Evolutionary conservation across 2,888 invertebrate species (phyloP).

Genomic region (Dexiosoma caninum): DNA sequence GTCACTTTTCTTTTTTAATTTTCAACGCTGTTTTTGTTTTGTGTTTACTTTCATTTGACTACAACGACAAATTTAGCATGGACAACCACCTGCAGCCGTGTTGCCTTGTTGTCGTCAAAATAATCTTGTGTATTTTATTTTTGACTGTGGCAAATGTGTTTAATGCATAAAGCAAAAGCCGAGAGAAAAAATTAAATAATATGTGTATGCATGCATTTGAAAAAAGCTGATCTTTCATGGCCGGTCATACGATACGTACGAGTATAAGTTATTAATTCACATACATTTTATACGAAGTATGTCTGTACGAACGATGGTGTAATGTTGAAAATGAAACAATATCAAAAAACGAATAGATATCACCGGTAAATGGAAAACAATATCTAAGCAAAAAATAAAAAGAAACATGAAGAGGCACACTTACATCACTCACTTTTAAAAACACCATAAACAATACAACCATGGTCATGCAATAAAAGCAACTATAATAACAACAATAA

Average conservation of each 20-base stretch:
- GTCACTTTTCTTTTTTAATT: too few relatives aligned
- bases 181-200: neutral
- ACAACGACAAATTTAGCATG: too few relatives aligned
- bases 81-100: too few relatives aligned
- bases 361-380: conserved; percentile 50
- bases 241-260: conserved; percentile 50
- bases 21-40: too few relatives aligned
- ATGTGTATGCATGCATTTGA: too few relatives aligned
- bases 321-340: conserved; percentile 8
- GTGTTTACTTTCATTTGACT: too few relatives aligned
- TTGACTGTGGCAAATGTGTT: neutral
- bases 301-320: neutral
- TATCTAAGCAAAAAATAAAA: conserved; percentile 22
- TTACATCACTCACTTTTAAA: neutral
- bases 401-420: neutral
- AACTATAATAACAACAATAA: conserved; percentile 1
- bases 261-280: conserved; percentile 18
- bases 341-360: conserved; percentile 17
- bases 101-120: too few relatives aligned
- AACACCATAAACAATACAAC: conserved; percentile 14
- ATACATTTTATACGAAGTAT: too few relatives aligned
- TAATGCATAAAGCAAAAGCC: neutral
- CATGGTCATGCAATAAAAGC: neutral
- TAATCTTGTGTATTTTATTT: too few relatives aligned
- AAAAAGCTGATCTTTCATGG: conserved; percentile 29